Evolutionary conservation across 2,113 vertebrate genomes (phyloP), one percentile per base, ranked within the genome.

Genomic region (Mobula hypostoma): DNA sequence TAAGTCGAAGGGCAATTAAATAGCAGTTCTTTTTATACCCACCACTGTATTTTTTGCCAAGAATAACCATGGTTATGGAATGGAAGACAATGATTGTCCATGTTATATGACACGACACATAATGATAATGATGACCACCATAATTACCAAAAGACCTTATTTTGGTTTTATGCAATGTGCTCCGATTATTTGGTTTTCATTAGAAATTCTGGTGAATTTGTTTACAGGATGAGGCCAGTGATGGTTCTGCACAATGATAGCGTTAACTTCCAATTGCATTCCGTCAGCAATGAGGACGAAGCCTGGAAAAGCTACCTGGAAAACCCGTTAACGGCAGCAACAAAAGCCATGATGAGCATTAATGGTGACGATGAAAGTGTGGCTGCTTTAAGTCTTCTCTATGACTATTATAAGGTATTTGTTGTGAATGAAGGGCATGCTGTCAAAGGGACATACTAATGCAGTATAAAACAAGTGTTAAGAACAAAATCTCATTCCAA

Each of bases 181-280:
- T 74, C 36, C 7, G 15, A 14, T 92, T 24, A 27, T 24, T 56
- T 74, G 68, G 21, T 74, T 93, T 93, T 93, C 36, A 93, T n/a
- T 48, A 40, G 21, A 15, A 74, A 90, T 63, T 74, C 9, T 61
- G 17, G 14, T 68, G 9, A 32, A 19, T 70, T 29, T 88, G 15
- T 48, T 85, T 85, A 36, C 95, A 96, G 97, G 94, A 97, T 95
- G 79, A 98, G 98, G 95, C 98, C 98, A 83, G 97, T 99, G 96
- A 97, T 98, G 88, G 96, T 98, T 95, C 97, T 98, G 95, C 99
- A 99, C 97, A 99, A 98, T 5, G 98, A 99, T 90, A 97, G 96
- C 94, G 98, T 98, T 96, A 98, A 96, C 96, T 98, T 97, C 95
- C 97, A 97, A 95, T 98, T 98, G 94, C 98, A 97, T 94, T 94